Conservation (phyloP, 2,797 vertebrate genomes). For the Cirrhinus molitorella region DNA sequence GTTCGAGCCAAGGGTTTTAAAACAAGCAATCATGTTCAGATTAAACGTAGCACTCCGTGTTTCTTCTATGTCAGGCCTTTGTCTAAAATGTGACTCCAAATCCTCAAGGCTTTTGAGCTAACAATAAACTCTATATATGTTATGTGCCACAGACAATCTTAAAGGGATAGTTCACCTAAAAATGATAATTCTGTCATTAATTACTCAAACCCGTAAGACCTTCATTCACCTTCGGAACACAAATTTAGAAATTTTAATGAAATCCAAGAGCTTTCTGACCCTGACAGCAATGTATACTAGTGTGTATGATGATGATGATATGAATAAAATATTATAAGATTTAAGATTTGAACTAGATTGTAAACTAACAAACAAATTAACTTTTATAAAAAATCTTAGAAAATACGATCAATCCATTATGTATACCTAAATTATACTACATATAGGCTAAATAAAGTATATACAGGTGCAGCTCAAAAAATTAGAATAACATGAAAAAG, state of each 20-base stretch:
- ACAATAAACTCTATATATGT: slow-evolving; percentile 1
- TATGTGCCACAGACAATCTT: not conserved
- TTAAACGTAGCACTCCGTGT: slow-evolving; percentile 29
- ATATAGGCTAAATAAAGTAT: no score
- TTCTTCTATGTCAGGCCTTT: slow-evolving; percentile 29
- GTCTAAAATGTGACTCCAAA: slow-evolving; percentile 3
- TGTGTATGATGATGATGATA: not conserved
- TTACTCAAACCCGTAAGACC: no score
- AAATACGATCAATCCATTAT: no score
- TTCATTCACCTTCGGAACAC: no score
- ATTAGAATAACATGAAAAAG: no score
- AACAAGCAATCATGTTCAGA: slow-evolving; percentile 45
- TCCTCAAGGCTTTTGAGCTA: slow-evolving; percentile 9
- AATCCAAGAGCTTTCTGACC: no score
- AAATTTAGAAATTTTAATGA: no score
- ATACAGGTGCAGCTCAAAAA: no score
- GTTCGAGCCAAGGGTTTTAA: slow-evolving; percentile 35
- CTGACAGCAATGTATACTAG: not conserved
- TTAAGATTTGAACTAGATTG: not conserved
- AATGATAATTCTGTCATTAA: no score
- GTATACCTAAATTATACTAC: no score
- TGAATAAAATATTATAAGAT: not conserved
- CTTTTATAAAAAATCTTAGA: not conserved
- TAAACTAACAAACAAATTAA: not conserved
- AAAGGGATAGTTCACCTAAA: no score